Evolutionary conservation across 1,140 invertebrate genomes (phyloP).

Genomic region (Drosophila orosa): DNA sequence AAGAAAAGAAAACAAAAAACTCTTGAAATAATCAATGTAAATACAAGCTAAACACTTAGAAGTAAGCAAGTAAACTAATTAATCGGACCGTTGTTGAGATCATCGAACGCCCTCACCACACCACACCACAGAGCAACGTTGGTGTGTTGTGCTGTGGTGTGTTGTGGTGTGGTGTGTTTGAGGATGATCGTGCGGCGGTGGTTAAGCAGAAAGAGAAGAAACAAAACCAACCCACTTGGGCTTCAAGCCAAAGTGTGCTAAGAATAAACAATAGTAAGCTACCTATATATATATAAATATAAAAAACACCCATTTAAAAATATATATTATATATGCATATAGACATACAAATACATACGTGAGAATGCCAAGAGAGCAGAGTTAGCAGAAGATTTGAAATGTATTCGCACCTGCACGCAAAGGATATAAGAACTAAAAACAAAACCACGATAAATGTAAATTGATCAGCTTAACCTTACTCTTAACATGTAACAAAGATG

Average conservation of each 20-base stretch:
- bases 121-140: not conserved
- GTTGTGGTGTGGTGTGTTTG: constrained; percentile 36
- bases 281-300: constrained; percentile 45
- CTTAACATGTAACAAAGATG: constrained; percentile 19
- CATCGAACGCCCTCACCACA: constrained; percentile 42
- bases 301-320: constrained; percentile 19
- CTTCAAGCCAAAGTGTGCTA: constrained; percentile 65
- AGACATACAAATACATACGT: constrained; percentile 10
- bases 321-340: constrained; percentile 45
- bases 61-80: constrained; percentile 35
- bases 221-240: constrained; percentile 53
- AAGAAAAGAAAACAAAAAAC: constrained; percentile 20
- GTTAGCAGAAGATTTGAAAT: constrained; percentile 41
- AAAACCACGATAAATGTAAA: constrained; percentile 31
- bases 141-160: constrained; percentile 3
- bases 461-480: constrained; percentile 33
- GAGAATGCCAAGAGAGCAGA: constrained; percentile 38
- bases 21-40: constrained; percentile 59
- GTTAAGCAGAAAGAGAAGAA: constrained; percentile 26
- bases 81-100: constrained; percentile 6
- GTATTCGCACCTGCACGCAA: constrained; percentile 50
- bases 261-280: constrained; percentile 43
- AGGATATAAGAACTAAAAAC: constrained; percentile 19
- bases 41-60: constrained; percentile 47
- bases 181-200: constrained; percentile 6